These are phyloP conservation scores for Spilogale gracilis DNA, from an alignment of 2,113 vertebrate genomes.

Conservation along the genomic window DNA sequence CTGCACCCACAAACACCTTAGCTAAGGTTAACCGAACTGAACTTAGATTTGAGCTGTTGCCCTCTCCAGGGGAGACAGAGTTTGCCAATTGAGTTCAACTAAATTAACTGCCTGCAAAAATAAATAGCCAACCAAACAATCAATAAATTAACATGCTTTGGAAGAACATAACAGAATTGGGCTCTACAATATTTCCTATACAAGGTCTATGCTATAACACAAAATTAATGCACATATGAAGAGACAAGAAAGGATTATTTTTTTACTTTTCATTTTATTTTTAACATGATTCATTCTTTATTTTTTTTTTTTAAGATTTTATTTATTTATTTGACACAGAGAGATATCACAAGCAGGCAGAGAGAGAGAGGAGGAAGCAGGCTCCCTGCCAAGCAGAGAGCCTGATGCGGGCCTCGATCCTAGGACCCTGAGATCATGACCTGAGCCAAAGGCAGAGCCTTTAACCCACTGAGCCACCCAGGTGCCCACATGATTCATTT, in stretches of 20 bases:
- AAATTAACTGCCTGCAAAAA: neutral
- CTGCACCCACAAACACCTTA: neutral
- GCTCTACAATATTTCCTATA: neutral
- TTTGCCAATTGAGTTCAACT: neutral
- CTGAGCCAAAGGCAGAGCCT: too few relatives aligned
- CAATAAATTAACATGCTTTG: neutral
- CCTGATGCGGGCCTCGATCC: too few relatives aligned
- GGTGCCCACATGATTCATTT: too few relatives aligned
- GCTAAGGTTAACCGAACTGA: neutral
- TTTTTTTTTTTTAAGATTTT: too few relatives aligned
- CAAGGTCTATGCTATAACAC: neutral
- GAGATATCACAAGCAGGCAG: too few relatives aligned
- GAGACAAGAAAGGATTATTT: neutral
- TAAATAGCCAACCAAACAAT: neutral
- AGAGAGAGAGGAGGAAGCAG: too few relatives aligned
- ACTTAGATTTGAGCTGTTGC: neutral
- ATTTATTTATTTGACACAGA: too few relatives aligned
- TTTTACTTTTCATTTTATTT: neutral
- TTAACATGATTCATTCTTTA: neutral
- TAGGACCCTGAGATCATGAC: too few relatives aligned
- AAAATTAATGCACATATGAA: neutral
- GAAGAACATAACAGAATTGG: neutral
- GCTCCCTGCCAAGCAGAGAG: too few relatives aligned
- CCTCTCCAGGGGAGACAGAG: neutral
- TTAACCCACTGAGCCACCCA: too few relatives aligned